Conservation (phyloP, 2,797 vertebrate species). For the Sternarchorhynchus goeldii region DNA sequence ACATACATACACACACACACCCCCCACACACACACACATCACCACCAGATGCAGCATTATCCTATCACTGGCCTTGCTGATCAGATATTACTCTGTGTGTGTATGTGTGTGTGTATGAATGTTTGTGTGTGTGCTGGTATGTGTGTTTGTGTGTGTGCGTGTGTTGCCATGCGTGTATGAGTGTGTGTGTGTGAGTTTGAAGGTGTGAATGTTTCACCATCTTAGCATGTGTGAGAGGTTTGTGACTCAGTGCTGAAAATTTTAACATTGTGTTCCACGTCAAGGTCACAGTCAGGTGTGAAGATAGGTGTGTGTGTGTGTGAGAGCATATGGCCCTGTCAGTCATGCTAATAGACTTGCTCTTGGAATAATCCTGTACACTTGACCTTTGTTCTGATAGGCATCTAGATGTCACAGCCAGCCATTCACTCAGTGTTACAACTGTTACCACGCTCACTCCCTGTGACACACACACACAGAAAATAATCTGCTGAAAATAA, state of each 20-base stretch:
- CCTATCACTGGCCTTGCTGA: slow-evolving; percentile 19
- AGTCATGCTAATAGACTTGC: slow-evolving; percentile 65
- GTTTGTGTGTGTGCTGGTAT: not conserved
- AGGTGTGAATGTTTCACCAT: not conserved
- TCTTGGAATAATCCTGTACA: slow-evolving; percentile 44
- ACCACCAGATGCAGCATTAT: slow-evolving; percentile 45
- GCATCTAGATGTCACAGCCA: slow-evolving; percentile 22
- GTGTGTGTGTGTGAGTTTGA: slow-evolving; percentile 16
- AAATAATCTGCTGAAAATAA: slow-evolving; percentile 28
- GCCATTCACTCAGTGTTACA: slow-evolving; percentile 20
- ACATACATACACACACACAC: too few relatives aligned
- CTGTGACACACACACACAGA: slow-evolving; percentile 21
- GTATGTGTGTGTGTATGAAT: not conserved
- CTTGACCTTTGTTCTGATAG: slow-evolving; percentile 37
- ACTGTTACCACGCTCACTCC: slow-evolving; percentile 17
- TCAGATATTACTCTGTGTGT: not conserved
- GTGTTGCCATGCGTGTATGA: too few relatives aligned
- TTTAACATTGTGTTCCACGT: not conserved
- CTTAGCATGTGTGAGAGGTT: not conserved
- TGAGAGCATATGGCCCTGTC: slow-evolving; percentile 48
- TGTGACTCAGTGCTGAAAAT: not conserved
- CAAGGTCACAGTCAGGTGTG: not conserved
- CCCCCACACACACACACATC: not conserved
- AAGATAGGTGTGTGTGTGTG: slow-evolving; percentile 18
- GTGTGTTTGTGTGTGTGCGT: slow-evolving; percentile 14